Evolutionary conservation across 2,797 vertebrate species (phyloP).

Genomic region (Syndactyla subalaris): DNA sequence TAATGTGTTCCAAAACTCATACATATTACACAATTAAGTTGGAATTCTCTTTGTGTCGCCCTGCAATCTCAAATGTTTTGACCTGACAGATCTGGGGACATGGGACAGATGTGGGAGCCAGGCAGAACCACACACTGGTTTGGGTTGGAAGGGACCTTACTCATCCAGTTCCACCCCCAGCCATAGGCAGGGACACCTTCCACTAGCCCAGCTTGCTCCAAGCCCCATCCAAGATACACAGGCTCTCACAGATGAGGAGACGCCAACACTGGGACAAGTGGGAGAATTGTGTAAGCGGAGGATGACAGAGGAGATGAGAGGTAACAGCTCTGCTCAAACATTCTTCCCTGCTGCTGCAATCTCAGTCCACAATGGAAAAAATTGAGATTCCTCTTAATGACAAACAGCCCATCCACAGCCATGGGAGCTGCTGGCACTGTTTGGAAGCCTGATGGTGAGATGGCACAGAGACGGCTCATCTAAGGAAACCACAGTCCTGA

Average conservation of each 20-base stretch:
- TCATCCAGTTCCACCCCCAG: neutral
- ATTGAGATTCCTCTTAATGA: neutral
- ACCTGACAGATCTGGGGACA: accelerated
- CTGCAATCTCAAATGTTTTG: neutral
- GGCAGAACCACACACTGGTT: neutral
- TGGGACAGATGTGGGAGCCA: neutral
- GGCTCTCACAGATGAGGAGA: neutral
- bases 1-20: accelerated
- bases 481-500: neutral
- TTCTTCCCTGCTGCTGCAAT: neutral
- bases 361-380: neutral
- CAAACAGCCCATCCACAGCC: neutral
- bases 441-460: accelerated
- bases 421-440: neutral
- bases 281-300: accelerated
- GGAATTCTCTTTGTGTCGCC: neutral
- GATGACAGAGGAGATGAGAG: neutral
- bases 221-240: neutral
- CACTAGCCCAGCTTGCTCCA: neutral
- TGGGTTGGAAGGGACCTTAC: neutral
- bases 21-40: accelerated
- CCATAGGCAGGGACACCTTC: neutral
- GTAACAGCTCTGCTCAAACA: neutral
- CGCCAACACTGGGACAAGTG: neutral
- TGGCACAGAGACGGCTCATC: neutral